These are phyloP conservation scores for Malurus elegans DNA, from an alignment of 2,113 vertebrate species.

Conservation along the genomic window DNA sequence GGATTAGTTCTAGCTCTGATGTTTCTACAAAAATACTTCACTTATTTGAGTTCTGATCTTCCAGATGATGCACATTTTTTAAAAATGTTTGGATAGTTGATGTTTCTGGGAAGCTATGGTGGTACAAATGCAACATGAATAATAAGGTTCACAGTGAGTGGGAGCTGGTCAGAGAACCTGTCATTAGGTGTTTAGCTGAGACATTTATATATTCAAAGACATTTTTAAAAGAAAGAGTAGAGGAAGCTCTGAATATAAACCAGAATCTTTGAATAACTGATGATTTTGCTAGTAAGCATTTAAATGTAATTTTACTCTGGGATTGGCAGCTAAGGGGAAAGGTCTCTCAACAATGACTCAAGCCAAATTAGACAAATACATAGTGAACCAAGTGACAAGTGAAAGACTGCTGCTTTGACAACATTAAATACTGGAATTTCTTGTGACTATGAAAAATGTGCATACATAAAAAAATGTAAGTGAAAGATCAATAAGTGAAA, in stretches of 20 bases:
- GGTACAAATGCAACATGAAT: neutral
- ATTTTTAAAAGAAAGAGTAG: neutral
- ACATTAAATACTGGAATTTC: neutral
- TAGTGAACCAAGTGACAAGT: neutral
- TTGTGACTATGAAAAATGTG: neutral
- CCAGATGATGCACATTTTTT: neutral
- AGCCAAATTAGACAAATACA: neutral
- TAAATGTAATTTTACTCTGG: neutral
- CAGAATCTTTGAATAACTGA: neutral
- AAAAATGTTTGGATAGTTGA: neutral
- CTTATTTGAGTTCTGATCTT: neutral
- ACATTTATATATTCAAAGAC: neutral
- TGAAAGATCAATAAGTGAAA: neutral
- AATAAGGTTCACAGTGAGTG: neutral
- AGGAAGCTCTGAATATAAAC: neutral
- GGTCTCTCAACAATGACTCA: neutral
- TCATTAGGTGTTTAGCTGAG: neutral
- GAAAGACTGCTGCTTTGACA: neutral
- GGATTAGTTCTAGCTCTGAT: neutral
- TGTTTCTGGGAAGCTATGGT: neutral
- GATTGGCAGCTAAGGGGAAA: neutral
- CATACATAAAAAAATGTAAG: neutral
- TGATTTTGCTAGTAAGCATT: conserved; percentile 3
- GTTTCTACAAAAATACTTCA: neutral
- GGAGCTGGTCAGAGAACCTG: neutral